Percentiles rank a stretch among this genome's conserved stretches.
phyloP scores from a whole-genome alignment of 2,888 invertebrate species.

The Autographa gamma region DNA sequence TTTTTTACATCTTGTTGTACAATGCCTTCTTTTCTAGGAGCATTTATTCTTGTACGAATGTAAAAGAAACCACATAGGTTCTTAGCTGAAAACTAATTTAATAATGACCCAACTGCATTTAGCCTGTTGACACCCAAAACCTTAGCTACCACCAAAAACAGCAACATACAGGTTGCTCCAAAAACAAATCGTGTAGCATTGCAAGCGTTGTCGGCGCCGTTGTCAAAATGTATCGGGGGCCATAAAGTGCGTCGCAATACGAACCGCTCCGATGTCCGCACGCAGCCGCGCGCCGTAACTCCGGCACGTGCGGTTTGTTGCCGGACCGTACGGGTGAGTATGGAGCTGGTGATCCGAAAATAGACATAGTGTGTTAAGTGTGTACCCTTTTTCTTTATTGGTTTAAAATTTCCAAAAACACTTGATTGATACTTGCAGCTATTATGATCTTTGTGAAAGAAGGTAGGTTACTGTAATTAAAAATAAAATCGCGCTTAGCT shows the following conservation, averaged over 20 bases:
- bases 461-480: too few species aligned
- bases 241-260: constrained; percentile 79
- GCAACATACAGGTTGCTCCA: constrained; percentile 48
- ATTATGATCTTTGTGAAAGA: too few species aligned
- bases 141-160: too few species aligned
- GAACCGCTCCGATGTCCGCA: constrained; percentile 73
- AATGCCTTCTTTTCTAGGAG: too few species aligned
- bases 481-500: too few species aligned
- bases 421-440: too few species aligned
- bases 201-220: constrained; percentile 64
- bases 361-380: too few species aligned
- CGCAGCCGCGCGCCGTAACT: constrained; percentile 78
- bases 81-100: too few species aligned
- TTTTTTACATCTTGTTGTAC: too few species aligned
- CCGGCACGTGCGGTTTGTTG: constrained; percentile 73
- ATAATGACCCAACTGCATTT: background rate
- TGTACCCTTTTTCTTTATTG: too few species aligned
- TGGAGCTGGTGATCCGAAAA: constrained; percentile 41
- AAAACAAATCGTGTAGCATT: constrained; percentile 48
- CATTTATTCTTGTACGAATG: background rate
- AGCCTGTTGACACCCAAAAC: constrained; percentile 8
- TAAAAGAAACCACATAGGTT: background rate
- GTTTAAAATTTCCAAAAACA: too few species aligned
- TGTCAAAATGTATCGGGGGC: constrained; percentile 75
- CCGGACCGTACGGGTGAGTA: constrained; percentile 44